Evolutionary conservation across 2,797 vertebrate genomes (phyloP).

Genomic region (Bucorvus abyssinicus): DNA sequence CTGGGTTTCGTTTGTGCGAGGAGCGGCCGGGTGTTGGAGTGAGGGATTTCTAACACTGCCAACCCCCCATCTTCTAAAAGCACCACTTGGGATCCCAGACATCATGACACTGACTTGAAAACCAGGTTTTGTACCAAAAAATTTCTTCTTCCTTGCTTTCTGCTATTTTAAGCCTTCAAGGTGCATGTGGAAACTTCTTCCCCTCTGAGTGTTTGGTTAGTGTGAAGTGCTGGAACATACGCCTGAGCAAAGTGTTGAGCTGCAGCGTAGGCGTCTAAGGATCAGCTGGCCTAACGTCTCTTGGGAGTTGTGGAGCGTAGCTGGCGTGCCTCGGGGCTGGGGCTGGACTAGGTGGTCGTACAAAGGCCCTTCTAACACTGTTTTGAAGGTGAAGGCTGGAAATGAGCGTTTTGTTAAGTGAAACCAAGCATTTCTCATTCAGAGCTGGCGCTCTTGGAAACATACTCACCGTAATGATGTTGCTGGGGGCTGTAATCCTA

Average conservation of each 20-base stretch:
- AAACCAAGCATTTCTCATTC: background rate
- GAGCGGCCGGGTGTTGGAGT: background rate
- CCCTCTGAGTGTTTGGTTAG: background rate
- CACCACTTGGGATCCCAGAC: background rate
- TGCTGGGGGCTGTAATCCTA: background rate
- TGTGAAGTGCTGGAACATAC: background rate
- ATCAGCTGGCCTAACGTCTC: background rate
- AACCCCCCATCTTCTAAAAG: background rate
- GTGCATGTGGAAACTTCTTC: background rate
- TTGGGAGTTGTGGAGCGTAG: background rate
- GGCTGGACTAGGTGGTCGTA: background rate
- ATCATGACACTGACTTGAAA: background rate
- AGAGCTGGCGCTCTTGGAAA: background rate
- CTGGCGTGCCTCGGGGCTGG: background rate
- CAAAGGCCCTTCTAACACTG: background rate
- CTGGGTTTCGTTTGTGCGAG: background rate
- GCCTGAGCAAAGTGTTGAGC: background rate
- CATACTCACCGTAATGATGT: background rate
- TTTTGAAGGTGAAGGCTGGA: background rate
- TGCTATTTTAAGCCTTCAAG: background rate
- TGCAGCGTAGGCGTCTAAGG: background rate
- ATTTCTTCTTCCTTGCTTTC: background rate
- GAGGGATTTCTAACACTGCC: background rate
- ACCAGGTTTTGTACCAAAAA: background rate
- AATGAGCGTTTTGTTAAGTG: background rate